phyloP scores from a whole-genome alignment of 2,888 invertebrate species.

The Caenorhabditis parvicauda region DNA sequence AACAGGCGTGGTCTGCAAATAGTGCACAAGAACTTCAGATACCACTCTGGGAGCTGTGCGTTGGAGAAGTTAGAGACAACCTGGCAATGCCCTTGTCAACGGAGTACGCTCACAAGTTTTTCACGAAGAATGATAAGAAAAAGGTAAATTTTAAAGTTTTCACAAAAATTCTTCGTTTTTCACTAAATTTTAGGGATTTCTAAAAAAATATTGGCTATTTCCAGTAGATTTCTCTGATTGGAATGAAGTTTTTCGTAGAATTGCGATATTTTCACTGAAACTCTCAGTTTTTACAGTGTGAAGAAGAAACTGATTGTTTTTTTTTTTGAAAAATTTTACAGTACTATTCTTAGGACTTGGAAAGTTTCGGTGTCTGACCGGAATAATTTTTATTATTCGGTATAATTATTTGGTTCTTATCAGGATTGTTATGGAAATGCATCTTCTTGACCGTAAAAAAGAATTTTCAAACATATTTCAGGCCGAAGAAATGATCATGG shows the following conservation, averaged over 20 bases:
- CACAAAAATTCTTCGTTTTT: background rate
- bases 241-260: too few relatives aligned
- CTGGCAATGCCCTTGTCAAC: conserved; percentile 48
- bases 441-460: background rate
- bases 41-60: conserved; percentile 48
- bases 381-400: too few relatives aligned
- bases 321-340: too few relatives aligned
- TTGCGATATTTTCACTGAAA: too few relatives aligned
- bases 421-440: background rate
- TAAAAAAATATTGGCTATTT: background rate
- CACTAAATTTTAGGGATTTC: background rate
- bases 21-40: conserved; percentile 13
- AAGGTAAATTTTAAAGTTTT: conserved; percentile 6
- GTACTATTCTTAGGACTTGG: too few relatives aligned
- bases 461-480: too few relatives aligned
- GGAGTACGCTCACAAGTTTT: conserved; percentile 43
- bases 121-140: conserved; percentile 26
- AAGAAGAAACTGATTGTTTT: too few relatives aligned
- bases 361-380: too few relatives aligned
- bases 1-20: background rate
- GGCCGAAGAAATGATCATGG: conserved; percentile 43
- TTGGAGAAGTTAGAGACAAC: conserved; percentile 44
- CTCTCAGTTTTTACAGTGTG: too few relatives aligned
- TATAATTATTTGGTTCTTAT: too few relatives aligned
- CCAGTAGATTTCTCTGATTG: background rate